These are phyloP conservation scores for Paradisaea rubra DNA, from an alignment of 2,113 vertebrate species.

Conservation along the genomic window DNA sequence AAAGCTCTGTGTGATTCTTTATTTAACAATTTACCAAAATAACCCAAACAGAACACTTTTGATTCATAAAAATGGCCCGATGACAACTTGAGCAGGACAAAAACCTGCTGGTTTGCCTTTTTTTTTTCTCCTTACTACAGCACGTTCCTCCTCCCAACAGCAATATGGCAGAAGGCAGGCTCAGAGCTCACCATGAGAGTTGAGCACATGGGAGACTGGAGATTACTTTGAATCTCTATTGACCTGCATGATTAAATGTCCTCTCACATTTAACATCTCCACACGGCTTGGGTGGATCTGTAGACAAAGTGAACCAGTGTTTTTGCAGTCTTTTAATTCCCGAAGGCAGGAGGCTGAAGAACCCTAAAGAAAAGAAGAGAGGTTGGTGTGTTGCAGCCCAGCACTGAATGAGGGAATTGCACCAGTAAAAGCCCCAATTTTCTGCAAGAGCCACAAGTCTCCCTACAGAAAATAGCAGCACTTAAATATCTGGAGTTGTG, in stretches of 20 bases:
- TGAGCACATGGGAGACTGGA: background rate
- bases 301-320: background rate
- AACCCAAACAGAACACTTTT: background rate
- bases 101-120: background rate
- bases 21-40: background rate
- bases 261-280: background rate
- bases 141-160: background rate
- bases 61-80: background rate
- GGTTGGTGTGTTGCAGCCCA: background rate
- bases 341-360: background rate
- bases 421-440: background rate
- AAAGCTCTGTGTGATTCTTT: background rate
- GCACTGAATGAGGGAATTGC: background rate
- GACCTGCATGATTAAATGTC: background rate
- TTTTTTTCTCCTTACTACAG: background rate
- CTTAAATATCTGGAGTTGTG: background rate
- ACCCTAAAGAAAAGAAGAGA: background rate
- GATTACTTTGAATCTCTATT: background rate
- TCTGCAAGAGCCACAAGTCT: background rate
- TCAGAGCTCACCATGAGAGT: accelerated
- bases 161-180: accelerated
- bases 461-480: background rate
- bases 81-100: background rate
- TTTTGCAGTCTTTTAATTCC: background rate
- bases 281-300: accelerated